Base-by-base conservation (phyloP, 1,140 invertebrate species). In the Apis florea region DNA sequence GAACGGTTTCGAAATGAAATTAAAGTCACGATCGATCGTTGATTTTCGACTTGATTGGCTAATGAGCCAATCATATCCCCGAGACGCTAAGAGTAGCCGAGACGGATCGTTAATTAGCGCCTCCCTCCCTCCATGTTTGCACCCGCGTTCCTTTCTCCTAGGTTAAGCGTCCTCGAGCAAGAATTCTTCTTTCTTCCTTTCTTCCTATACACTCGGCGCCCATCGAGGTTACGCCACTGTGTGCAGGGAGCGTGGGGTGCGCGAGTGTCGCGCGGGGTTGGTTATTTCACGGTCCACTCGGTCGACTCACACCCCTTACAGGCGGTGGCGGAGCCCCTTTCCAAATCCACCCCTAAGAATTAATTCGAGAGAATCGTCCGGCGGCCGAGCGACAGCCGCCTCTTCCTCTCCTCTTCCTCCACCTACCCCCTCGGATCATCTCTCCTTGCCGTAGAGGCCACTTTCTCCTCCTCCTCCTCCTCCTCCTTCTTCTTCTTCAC, bases 281-380 rank as follows among this genome's bases (percentile, higher is more conserved):
- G 93, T 93, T 94, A 94, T 94, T 94, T 94, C 93, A 94, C 92
- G 93, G 90, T 93, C 91, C 92, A 93, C 90, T 94, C 91, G 90
- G 54, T 92, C 89, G 73, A 90, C 92, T 94, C 91, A 91, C 90
- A 92, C 92, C 90, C 91, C 85, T 85, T 71, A 76, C 85, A 89
- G 82, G 82, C 85, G 83, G 85, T 84, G 81, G 89, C 82, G 31
- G 31, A 59, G 75, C 64, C 79, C 85, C 84, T 84, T 88, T 90
- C 90, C 83, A 91, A 92, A 92, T 92, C 89, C 87, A 89, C 91
- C 92, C 92, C 90, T 93, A 93, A 93, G 93, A 94, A 94, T 94
- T 94, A 94, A 93, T 93, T 94, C 93, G 91, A 92, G 91, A 93
- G 92, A 93, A 93, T 92, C 92, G 91, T 92, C 89, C 91, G 88